Base-by-base conservation (phyloP, 2,113 vertebrate species). In the Cariama cristata region DNA sequence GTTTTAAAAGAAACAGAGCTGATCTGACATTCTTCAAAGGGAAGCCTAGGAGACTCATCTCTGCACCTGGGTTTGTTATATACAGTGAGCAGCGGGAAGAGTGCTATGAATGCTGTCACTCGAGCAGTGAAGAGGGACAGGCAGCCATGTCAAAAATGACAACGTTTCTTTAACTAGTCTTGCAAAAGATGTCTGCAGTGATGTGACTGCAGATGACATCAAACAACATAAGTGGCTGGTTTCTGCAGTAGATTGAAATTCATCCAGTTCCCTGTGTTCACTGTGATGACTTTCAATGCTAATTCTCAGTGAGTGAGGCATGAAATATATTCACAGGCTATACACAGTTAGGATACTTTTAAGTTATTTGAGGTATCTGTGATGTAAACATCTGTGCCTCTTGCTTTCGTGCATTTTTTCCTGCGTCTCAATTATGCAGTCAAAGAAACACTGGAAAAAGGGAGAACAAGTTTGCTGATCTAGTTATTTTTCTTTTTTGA, bases 61-160 rank as follows among this genome's bases (percentile, higher is more conserved):
- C 96, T 97, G 96, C 97, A 96, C 96, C 97, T 96, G 97, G 96
- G 96, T 95, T 98, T 93, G 93, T 93, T 96, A 89, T 60, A 88
- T 18, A 33, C 68, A 33, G 67, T 4, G 75, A 97, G 97, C 97
- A 93, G 91, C 12, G 55, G 98, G 97, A 95, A 84, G 93, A 94
- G 92, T 42, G 4, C 95, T 50, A 44, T 91, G 94, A 86, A 50
- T 79, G 94, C 98, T 98, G 98, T 97, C 98, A 97, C 96, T 97
- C n/a, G 94, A 94, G 95, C 93, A 44, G 97, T 67, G 96, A 81
- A 88, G 97, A 97, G 98, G 98, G 98, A 97, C 97, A 92, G 81
- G 93, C 93, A 79, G 91, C 95, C 67, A 82, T 97, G 98, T 98
- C 98, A 97, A 94, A 97, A 98, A 95, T 96, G 98, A 98, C 97